Evolutionary conservation across 2,113 vertebrate genomes (phyloP).

Genomic region (Ivindomyrus marchei): DNA sequence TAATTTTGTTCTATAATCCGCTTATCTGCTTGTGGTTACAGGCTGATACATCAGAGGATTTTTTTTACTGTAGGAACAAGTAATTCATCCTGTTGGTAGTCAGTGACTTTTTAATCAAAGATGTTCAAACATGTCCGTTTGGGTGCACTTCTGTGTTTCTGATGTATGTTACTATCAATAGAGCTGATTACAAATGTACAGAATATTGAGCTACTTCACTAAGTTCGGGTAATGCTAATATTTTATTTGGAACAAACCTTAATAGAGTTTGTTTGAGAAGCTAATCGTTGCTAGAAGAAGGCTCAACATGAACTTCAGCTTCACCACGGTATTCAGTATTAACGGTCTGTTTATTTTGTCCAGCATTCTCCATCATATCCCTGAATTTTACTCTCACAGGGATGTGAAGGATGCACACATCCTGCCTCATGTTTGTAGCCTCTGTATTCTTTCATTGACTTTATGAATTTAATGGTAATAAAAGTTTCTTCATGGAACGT

Average conservation of each 20-base stretch:
- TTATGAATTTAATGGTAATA: constrained; percentile 63
- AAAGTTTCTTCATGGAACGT: constrained; percentile 39
- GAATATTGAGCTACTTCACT: constrained; percentile 3
- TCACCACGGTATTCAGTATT: constrained; percentile 46
- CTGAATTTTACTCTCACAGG: constrained; percentile 48
- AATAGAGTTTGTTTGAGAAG: constrained; percentile 28
- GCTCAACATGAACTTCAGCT: constrained; percentile 27
- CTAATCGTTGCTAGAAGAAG: constrained; percentile 20
- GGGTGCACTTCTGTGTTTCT: constrained; percentile 6
- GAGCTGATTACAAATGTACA: constrained; percentile 11
- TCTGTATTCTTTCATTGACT: constrained; percentile 53
- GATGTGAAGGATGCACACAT: constrained; percentile 44
- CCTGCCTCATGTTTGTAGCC: constrained; percentile 52
- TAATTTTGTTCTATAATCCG: constrained; percentile 19
- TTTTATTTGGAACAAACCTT: constrained; percentile 25
- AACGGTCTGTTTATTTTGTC: constrained; percentile 43
- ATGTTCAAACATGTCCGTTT: background rate
- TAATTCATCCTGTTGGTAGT: constrained; percentile 13
- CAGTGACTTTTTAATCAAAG: background rate
- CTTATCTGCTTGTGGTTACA: constrained; percentile 31
- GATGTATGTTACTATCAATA: background rate
- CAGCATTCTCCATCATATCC: constrained; percentile 44
- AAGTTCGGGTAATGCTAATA: constrained; percentile 15
- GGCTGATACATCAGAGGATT: constrained; percentile 23
- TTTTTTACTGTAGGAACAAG: constrained; percentile 13